phyloP scores from a whole-genome alignment of 2,888 invertebrate genomes.

The Sesia bembeciformis region DNA sequence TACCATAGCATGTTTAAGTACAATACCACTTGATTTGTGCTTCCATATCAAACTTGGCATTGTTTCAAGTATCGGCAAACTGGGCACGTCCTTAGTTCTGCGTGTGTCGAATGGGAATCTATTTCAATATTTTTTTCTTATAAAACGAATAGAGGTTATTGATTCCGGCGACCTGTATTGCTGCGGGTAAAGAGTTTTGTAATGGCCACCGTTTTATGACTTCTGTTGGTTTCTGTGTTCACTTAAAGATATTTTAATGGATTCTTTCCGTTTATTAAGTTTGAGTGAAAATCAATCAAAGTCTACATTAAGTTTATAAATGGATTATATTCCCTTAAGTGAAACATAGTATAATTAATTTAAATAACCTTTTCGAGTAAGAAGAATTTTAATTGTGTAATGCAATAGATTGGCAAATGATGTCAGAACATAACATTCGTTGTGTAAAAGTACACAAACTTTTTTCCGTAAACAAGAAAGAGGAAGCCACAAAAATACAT shows the following conservation, averaged over 20 bases:
- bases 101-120: slow-evolving; percentile 50
- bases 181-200: background rate
- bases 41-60: slow-evolving; percentile 53
- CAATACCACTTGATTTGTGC: slow-evolving; percentile 51
- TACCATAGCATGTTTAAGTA: background rate
- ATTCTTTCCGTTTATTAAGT: no score
- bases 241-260: no score
- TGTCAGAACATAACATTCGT: no score
- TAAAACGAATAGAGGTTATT: slow-evolving; percentile 30
- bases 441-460: background rate
- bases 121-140: slow-evolving; percentile 56
- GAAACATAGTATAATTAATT: no score
- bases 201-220: background rate
- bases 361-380: no score
- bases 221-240: background rate
- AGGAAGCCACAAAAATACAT: background rate
- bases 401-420: no score
- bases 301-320: no score
- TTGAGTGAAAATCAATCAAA: no score
- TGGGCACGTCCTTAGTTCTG: slow-evolving; percentile 44
- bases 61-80: slow-evolving; percentile 60
- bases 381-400: no score
- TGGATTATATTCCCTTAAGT: no score
- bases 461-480: background rate
- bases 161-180: slow-evolving; percentile 19